A percentile compares a stretch with the other conserved stretches of the same genome.
Conservation (phyloP, 2,797 vertebrate genomes). For the Rallus crepitans region DNA sequence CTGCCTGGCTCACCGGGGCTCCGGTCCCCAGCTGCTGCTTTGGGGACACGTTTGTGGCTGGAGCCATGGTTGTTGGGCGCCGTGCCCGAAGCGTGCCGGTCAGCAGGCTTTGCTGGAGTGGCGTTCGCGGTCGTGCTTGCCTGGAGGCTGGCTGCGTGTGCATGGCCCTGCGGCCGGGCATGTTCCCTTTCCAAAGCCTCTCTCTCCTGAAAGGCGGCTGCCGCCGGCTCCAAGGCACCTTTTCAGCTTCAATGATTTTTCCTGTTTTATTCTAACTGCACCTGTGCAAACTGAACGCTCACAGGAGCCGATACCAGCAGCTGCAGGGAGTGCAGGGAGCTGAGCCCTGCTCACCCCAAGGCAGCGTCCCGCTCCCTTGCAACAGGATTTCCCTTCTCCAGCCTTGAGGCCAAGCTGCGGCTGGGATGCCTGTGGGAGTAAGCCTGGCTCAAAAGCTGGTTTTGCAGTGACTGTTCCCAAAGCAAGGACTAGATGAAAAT, state of each 20-base stretch:
- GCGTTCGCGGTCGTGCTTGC: fast-evolving
- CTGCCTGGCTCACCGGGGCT: neutral
- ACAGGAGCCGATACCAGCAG: fast-evolving
- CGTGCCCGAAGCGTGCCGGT: fast-evolving
- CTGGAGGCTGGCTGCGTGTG: fast-evolving
- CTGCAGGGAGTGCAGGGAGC: neutral
- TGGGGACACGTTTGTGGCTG: fast-evolving
- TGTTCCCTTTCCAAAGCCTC: neutral
- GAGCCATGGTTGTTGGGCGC: fast-evolving
- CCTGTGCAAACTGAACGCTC: neutral
- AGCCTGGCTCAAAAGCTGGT: neutral
- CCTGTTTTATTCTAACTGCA: neutral
- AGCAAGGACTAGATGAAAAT: neutral
- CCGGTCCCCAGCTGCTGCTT: neutral
- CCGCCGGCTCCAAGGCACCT: neutral
- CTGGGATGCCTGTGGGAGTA: fast-evolving
- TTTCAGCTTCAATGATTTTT: neutral
- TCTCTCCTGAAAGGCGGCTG: neutral
- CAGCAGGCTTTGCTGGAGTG: fast-evolving
- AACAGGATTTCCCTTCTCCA: neutral
- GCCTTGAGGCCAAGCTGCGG: neutral
- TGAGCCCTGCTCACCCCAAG: neutral
- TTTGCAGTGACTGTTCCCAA: neutral
- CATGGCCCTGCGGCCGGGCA: fast-evolving
- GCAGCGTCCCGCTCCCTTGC: neutral